Percentiles rank a stretch among this genome's conserved stretches.
phyloP scores from a whole-genome alignment of 2,113 vertebrate genomes.

The Narcine bancroftii region DNA sequence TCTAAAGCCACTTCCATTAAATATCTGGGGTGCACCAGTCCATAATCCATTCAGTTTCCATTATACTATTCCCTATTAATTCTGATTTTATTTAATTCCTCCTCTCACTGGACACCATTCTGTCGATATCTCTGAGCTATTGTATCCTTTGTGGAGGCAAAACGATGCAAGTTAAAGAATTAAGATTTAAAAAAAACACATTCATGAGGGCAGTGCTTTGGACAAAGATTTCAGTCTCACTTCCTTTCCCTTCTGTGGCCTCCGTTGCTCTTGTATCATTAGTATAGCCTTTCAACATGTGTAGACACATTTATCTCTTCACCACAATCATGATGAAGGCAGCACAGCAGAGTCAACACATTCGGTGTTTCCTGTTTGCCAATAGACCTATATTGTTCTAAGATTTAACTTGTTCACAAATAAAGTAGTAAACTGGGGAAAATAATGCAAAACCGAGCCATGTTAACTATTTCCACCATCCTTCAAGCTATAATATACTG shows the following conservation, averaged over 20 bases:
- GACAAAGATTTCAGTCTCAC: conserved; percentile 13
- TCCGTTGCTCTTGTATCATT: neutral
- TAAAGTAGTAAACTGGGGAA: neutral
- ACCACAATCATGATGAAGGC: conserved; percentile 18
- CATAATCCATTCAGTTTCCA: too few relatives aligned
- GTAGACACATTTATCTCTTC: conserved; percentile 22
- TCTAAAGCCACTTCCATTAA: too few relatives aligned
- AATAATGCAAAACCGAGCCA: neutral
- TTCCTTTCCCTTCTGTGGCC: neutral
- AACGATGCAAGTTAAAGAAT: too few relatives aligned
- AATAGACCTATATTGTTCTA: neutral
- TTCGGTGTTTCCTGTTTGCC: conserved; percentile 29
- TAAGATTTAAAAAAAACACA: too few relatives aligned
- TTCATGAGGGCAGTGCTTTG: neutral
- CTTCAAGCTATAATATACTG: neutral
- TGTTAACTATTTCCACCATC: neutral
- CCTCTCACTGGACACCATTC: too few relatives aligned
- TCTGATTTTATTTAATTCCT: too few relatives aligned
- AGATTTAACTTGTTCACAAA: neutral
- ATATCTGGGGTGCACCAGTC: too few relatives aligned
- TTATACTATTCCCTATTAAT: too few relatives aligned
- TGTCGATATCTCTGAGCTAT: too few relatives aligned
- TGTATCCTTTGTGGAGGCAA: neutral
- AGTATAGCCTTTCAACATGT: conserved; percentile 15
- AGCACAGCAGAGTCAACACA: neutral